Conservation (phyloP, 2,113 vertebrate species). For the Grammomys surdaster region DNA sequence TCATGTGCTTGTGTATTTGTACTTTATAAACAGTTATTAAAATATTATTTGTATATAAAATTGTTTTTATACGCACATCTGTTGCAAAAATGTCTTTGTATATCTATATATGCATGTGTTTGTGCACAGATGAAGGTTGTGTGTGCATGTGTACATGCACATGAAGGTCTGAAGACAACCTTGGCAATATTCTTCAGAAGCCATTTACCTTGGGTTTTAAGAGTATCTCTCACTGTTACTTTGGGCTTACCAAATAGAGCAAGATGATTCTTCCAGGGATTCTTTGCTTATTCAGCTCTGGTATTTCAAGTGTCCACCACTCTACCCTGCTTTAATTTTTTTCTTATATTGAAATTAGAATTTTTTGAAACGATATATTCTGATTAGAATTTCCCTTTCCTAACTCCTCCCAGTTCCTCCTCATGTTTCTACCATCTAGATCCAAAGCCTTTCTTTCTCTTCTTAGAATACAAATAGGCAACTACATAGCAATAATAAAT, state of each 20-base stretch:
- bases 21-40: not conserved
- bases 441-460: not conserved
- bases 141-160: too few relatives aligned
- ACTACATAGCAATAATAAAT: not conserved
- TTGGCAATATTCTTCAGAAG: not conserved
- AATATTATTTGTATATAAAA: not conserved
- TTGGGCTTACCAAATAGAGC: not conserved
- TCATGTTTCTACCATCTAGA: not conserved
- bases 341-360: too few relatives aligned
- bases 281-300: not conserved
- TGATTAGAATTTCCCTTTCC: too few relatives aligned
- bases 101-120: too few relatives aligned
- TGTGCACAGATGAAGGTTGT: too few relatives aligned
- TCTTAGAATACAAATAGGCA: not conserved
- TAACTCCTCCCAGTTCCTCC: not conserved
- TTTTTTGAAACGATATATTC: too few relatives aligned
- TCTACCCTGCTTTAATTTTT: too few relatives aligned
- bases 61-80: not conserved
- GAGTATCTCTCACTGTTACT: too few relatives aligned
- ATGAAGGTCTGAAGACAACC: not conserved
- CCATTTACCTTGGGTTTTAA: too few relatives aligned
- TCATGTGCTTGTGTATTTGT: not conserved
- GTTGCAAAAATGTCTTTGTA: too few relatives aligned
- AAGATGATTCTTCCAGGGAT: rapidly evolving
- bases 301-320: too few relatives aligned